phyloP scores from a whole-genome alignment of 2,888 invertebrate species.

The Stratiomys singularior region DNA sequence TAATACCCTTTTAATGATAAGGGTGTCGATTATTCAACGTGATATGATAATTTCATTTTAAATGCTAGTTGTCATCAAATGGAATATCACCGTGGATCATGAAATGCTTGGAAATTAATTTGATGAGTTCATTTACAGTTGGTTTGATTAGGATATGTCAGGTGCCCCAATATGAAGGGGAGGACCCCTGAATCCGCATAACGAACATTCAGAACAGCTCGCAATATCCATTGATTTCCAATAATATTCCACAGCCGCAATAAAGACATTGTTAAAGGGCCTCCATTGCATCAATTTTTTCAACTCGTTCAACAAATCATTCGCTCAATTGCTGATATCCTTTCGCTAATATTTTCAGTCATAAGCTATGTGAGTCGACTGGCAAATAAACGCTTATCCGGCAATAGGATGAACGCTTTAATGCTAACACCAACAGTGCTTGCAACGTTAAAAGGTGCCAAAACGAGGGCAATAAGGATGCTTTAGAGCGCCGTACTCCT shows the following conservation, averaged over 20 bases:
- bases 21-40: slow-evolving; percentile 38
- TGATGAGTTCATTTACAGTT: slow-evolving; percentile 32
- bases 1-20: slow-evolving; percentile 43
- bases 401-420: slow-evolving; percentile 1
- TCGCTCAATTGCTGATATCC: not conserved
- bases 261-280: slow-evolving; percentile 24
- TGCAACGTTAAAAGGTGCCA: slow-evolving; percentile 35
- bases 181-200: no score
- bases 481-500: no score
- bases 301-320: slow-evolving; percentile 33
- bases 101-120: slow-evolving; percentile 24
- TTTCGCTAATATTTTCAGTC: slow-evolving; percentile 9
- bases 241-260: slow-evolving; percentile 18
- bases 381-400: slow-evolving; percentile 42
- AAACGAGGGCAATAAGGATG: slow-evolving; percentile 32
- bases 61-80: slow-evolving; percentile 38
- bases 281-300: slow-evolving; percentile 10
- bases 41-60: slow-evolving; percentile 48
- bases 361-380: not conserved
- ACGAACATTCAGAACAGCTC: no score
- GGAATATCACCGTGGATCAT: slow-evolving; percentile 12
- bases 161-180: no score
- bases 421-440: slow-evolving; percentile 4
- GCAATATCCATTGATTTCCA: slow-evolving; percentile 14
- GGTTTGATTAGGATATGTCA: not conserved